Conservation (phyloP, 2,113 vertebrate genomes). For the Tiliqua scincoides region DNA sequence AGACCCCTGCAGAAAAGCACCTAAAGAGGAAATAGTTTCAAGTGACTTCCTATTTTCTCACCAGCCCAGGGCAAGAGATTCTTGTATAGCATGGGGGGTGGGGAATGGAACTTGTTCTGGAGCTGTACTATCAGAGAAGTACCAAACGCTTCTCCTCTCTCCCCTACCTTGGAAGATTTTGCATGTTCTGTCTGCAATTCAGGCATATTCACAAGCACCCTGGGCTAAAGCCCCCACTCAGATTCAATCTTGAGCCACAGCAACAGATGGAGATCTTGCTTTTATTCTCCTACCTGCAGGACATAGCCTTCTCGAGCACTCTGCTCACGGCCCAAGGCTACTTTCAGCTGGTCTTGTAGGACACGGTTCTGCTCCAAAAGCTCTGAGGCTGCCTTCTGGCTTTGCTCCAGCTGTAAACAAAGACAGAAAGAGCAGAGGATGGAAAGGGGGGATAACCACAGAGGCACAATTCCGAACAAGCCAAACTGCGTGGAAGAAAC, state of each 20-base stretch:
- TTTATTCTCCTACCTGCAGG: constrained; percentile 87
- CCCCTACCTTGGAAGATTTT: not conserved
- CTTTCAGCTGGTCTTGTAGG: constrained; percentile 91
- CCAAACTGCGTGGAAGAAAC: not conserved
- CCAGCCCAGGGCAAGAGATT: too few relatives aligned
- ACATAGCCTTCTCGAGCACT: constrained; percentile 94
- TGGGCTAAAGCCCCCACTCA: constrained; percentile 31
- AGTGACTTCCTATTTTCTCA: too few relatives aligned
- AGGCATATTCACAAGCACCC: not conserved
- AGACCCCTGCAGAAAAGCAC: too few relatives aligned
- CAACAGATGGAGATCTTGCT: not conserved
- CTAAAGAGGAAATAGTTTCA: not conserved
- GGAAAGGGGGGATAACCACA: not conserved
- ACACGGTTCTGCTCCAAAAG: constrained; percentile 92
- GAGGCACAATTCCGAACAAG: not conserved
- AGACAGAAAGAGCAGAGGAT: not conserved
- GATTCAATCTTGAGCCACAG: not conserved
- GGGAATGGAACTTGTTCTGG: not conserved
- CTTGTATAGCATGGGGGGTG: too few relatives aligned
- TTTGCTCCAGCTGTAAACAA: constrained; percentile 88
- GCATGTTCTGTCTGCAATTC: constrained; percentile 2
- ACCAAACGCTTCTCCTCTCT: not conserved
- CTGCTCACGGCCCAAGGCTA: constrained; percentile 89
- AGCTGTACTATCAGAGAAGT: not conserved
- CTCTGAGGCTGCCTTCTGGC: constrained; percentile 89